phyloP scores from a whole-genome alignment of 2,797 vertebrate species.

The Gymnothorax javanicus region DNA sequence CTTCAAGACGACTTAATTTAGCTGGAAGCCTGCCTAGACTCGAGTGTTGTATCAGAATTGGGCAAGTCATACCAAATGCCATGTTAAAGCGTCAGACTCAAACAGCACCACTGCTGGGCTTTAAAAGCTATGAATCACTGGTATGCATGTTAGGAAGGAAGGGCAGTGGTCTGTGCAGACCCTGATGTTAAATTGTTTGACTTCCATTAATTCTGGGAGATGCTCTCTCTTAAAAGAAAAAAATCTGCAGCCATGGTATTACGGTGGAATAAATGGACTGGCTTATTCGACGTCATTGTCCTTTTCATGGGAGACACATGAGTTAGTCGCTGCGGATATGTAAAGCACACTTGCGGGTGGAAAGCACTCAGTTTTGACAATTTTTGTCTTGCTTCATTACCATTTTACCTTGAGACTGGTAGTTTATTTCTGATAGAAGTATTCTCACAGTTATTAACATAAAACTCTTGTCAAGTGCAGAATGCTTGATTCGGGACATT shows the following conservation, averaged over 20 bases:
- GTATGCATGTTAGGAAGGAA: conserved; percentile 55
- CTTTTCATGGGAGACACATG: not conserved
- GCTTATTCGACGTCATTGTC: not conserved
- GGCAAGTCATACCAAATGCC: conserved; percentile 44
- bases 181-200: conserved; percentile 47
- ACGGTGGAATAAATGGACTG: not conserved
- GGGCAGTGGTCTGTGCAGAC: conserved; percentile 46
- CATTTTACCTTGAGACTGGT: conserved; percentile 52
- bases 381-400: conserved; percentile 57
- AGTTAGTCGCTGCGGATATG: not conserved
- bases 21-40: conserved; percentile 27
- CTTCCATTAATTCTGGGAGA: conserved; percentile 33
- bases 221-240: not conserved
- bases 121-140: conserved; percentile 61
- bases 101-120: conserved; percentile 33
- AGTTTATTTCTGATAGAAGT: conserved; percentile 56
- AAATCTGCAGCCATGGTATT: not conserved
- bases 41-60: conserved; percentile 52
- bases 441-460: conserved; percentile 26
- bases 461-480: not conserved
- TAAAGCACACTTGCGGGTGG: conserved; percentile 26
- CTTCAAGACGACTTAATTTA: conserved; percentile 47
- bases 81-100: not conserved
- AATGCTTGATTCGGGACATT: not conserved
- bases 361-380: not conserved